Percentiles rank a stretch among this genome's conserved stretches.
Conservation (phyloP, 1,140 invertebrate species). For the Carposina sasakii region DNA sequence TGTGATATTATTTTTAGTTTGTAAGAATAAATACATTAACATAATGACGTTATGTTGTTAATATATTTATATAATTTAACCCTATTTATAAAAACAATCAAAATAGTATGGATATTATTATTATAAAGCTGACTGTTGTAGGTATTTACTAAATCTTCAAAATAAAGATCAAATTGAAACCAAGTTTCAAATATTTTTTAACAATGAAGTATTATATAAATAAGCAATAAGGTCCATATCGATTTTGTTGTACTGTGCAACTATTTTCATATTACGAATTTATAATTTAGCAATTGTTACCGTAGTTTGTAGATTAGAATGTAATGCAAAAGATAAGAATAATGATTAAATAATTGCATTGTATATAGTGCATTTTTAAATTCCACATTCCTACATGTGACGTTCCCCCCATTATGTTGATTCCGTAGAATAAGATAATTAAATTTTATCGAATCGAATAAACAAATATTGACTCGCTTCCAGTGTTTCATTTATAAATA, state of each 20-base stretch:
- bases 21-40: not conserved
- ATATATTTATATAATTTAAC: constrained; percentile 38
- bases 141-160: constrained; percentile 18
- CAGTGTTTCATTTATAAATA: too few species aligned
- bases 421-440: too few species aligned
- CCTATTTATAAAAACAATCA: constrained; percentile 36
- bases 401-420: too few species aligned
- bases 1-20: constrained; percentile 14
- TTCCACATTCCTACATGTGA: too few species aligned
- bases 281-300: constrained; percentile 57
- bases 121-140: constrained; percentile 30
- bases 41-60: constrained; percentile 27
- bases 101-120: constrained; percentile 23
- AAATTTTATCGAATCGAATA: too few species aligned
- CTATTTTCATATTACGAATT: constrained; percentile 58
- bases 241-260: constrained; percentile 42
- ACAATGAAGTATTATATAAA: constrained; percentile 55
- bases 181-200: constrained; percentile 27
- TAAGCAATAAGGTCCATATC: constrained; percentile 32
- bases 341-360: too few species aligned
- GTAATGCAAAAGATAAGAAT: too few species aligned
- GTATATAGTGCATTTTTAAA: too few species aligned
- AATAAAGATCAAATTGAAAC: constrained; percentile 9
- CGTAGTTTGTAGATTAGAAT: constrained; percentile 54
- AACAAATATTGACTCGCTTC: too few species aligned